Evolutionary conservation across 1,140 invertebrate genomes (phyloP).

Genomic region (Samia ricini): DNA sequence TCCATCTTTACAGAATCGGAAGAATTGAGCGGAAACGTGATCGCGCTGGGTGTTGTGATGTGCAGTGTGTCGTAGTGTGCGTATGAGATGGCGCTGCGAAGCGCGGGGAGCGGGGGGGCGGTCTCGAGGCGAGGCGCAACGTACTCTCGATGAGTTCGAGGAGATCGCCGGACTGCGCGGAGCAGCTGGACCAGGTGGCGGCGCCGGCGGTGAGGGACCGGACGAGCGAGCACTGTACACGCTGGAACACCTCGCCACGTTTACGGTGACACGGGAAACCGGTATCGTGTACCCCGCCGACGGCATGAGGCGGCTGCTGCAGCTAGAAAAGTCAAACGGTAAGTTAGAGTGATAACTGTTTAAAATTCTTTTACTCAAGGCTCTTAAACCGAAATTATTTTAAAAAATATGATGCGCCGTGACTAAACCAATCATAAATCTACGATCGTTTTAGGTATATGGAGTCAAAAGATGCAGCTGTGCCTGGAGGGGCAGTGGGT

Average conservation of each 20-base stretch:
- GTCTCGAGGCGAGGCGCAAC: conserved; percentile 32
- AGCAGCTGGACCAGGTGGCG: conserved; percentile 26
- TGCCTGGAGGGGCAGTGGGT: conserved; percentile 93
- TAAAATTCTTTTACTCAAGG: no score
- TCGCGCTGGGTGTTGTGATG: background rate
- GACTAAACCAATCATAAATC: background rate
- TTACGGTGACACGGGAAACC: conserved; percentile 93
- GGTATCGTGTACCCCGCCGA: conserved; percentile 93
- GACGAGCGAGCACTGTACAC: conserved; percentile 87
- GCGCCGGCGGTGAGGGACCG: conserved; percentile 51
- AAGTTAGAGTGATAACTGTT: conserved; percentile 2
- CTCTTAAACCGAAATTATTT: no score
- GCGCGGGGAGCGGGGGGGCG: conserved; percentile 26
- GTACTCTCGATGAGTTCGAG: conserved; percentile 66
- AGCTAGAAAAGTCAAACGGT: conserved; percentile 97
- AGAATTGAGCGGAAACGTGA: background rate
- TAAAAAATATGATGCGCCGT: no score
- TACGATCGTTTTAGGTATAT: conserved; percentile 82
- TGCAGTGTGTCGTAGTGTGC: background rate
- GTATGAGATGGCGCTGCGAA: conserved; percentile 23
- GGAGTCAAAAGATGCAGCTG: conserved; percentile 98
- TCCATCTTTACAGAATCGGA: background rate
- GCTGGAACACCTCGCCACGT: conserved; percentile 98
- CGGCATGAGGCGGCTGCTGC: conserved; percentile 96
- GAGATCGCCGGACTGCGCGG: conserved; percentile 58